Base-by-base conservation (phyloP, 2,888 invertebrate genomes). In the Notodonta ziczac region DNA sequence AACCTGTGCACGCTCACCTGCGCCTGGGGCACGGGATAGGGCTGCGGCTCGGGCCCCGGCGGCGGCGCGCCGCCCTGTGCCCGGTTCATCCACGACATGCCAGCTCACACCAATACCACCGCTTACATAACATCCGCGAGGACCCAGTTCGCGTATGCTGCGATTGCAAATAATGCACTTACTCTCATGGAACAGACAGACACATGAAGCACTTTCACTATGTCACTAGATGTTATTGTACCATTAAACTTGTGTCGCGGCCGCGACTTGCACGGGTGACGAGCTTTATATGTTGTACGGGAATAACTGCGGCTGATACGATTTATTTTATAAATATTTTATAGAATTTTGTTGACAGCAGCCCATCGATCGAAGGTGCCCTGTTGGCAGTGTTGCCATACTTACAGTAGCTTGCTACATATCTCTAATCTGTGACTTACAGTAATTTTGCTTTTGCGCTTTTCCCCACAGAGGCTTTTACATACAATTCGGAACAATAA, bases 361-460 rank as follows among this genome's bases (percentile, higher is more conserved):
- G 77, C 78, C 88, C 90, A 93, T 92, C 91, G 93, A 94, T 93
- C 92, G 93, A 90, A 93, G 90, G 91, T 94, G 94, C 93, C 94
- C 87, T 89, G 94, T 93, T 94, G 94, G 94, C 93, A 90, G 87
- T 88, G 89, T 90, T 75, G 88, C 90, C 88, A 89, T 72, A 60
- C 59, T 68, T 66, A 64, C 59, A 24, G 24, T 24, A 24, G n/a
- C n/a, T n/a, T n/a, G n/a, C n/a, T n/a, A n/a, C n/a, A n/a, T n/a
- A n/a, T n/a, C n/a, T n/a, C n/a, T n/a, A n/a, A n/a, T n/a, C n/a
- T n/a, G n/a, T n/a, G n/a, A 60, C 59, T 68, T 66, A 64, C 59
- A 24, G 24, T 24, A 24, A 24, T 63, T 63, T 48, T 48, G 9
- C n/a, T 40, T 35, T 40, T 9, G 4, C 35, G 7, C 35, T 35